These are phyloP conservation scores for Lordiphosa fenestrarum DNA, from an alignment of 2,888 invertebrate species.

Conservation along the genomic window DNA sequence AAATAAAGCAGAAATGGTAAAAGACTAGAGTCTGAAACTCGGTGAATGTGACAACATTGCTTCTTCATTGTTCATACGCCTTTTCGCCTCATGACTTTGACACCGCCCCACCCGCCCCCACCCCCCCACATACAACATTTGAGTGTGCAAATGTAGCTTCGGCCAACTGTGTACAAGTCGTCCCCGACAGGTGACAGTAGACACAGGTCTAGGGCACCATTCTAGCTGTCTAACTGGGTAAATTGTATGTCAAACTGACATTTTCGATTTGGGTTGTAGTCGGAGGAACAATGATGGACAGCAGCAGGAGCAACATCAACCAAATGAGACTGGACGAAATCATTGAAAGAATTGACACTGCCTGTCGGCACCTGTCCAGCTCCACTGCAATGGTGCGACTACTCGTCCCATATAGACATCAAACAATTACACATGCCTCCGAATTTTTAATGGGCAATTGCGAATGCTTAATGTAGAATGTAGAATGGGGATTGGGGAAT, in stretches of 20 bases:
- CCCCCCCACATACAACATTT: too few relatives aligned
- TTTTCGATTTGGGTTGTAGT: constrained; percentile 59
- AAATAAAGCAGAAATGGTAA: too few relatives aligned
- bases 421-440: constrained; percentile 41
- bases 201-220: background rate
- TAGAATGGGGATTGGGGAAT: background rate
- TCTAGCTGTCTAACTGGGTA: constrained; percentile 4
- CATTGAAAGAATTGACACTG: constrained; percentile 36
- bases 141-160: too few relatives aligned
- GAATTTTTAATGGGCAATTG: constrained; percentile 35
- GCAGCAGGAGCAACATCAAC: constrained; percentile 37
- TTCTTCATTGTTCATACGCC: too few relatives aligned
- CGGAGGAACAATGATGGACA: constrained; percentile 25
- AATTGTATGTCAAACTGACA: constrained; percentile 45
- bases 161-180: too few relatives aligned
- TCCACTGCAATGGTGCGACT: background rate
- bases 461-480: constrained; percentile 15
- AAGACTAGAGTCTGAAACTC: too few relatives aligned
- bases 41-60: too few relatives aligned
- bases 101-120: too few relatives aligned
- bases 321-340: constrained; percentile 14
- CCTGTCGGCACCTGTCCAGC: constrained; percentile 41
- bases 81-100: too few relatives aligned
- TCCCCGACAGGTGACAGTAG: constrained; percentile 4
- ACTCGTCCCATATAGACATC: constrained; percentile 22